Evolutionary conservation across 2,888 invertebrate genomes (phyloP).

Genomic region (Parnassius smintheus): DNA sequence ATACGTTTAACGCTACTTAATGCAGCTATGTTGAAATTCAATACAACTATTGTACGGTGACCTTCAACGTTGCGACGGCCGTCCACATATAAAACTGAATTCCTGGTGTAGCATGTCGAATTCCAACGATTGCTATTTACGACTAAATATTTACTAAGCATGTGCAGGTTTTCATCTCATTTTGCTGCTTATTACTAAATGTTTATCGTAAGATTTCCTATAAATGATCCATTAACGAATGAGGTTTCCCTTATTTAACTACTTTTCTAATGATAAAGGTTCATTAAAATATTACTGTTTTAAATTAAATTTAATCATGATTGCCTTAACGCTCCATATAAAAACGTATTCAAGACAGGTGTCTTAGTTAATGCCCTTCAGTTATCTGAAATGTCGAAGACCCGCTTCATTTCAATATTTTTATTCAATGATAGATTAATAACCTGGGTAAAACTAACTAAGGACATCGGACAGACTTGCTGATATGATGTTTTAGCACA

Average conservation of each 20-base stretch:
- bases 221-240: too few species aligned
- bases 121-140: conserved; percentile 8
- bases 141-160: neutral
- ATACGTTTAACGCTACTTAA: conserved; percentile 10
- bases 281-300: too few species aligned
- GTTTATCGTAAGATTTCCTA: too few species aligned
- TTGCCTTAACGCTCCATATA: too few species aligned
- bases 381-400: conserved; percentile 4
- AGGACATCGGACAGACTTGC: neutral
- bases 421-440: conserved; percentile 4
- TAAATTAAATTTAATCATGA: neutral
- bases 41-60: conserved; percentile 21
- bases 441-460: conserved; percentile 7
- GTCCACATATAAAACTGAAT: conserved; percentile 8
- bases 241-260: too few species aligned
- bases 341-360: too few species aligned
- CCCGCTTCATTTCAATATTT: conserved; percentile 1
- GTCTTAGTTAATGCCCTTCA: too few species aligned
- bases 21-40: conserved; percentile 19
- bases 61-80: conserved; percentile 15
- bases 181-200: neutral
- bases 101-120: conserved; percentile 1
- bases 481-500: neutral
- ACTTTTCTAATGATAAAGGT: too few species aligned
- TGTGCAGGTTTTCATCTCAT: too few species aligned